Base-by-base conservation (phyloP, 2,797 vertebrate species). In the Melopsittacus undulatus region DNA sequence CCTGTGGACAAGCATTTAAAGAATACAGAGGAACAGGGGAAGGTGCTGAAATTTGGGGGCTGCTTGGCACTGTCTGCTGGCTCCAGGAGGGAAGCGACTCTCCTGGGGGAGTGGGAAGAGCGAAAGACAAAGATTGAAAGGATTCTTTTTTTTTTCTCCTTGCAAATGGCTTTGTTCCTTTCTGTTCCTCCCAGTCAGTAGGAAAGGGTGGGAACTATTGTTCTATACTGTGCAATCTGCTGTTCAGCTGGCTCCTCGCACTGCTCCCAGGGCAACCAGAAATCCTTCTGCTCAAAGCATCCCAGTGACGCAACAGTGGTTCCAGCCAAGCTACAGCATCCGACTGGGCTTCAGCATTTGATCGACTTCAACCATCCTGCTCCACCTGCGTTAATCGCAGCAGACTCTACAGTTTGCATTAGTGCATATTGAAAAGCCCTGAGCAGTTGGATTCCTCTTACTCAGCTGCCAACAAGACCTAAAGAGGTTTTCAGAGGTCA, bases 191-290 rank as follows among this genome's bases (percentile, higher is more conserved):
- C 22, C 66, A 13, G 76, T 43, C 61, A 36, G 43, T 18, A 92
- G 89, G 89, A 92, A 95, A 76, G 90, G 92, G 92, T 95, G 91
- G 91, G 90, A 77, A 5, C 63, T 59, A 52, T 68, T 89, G 83
- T 82, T 83, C 16, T 2, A 26, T 49, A 19, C 46, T 16, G n/a
- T 26, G 43, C 69, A 49, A 40, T 85, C 69, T 43, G 74, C 82
- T 80, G 29, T 26, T 83, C 87, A 61, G 76, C 83, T 61, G 77
- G 74, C 76, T 95, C 77, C 83, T 92, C 27, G 0, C 36, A 38
- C 38, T 20, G 49, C 68, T 80, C n/a, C 45, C 9, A 1, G 68
- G 29, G 49, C 73, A 67, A 79, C 46, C 85, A 90, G 67, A 84
- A 73, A 80, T 78, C 73, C 87, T 73, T 27, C 10, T 0, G 62